A percentile compares a stretch with the other conserved stretches of the same genome.
These are phyloP conservation scores for Anorthoa munda DNA, from an alignment of 2,888 invertebrate species.

Conservation along the genomic window DNA sequence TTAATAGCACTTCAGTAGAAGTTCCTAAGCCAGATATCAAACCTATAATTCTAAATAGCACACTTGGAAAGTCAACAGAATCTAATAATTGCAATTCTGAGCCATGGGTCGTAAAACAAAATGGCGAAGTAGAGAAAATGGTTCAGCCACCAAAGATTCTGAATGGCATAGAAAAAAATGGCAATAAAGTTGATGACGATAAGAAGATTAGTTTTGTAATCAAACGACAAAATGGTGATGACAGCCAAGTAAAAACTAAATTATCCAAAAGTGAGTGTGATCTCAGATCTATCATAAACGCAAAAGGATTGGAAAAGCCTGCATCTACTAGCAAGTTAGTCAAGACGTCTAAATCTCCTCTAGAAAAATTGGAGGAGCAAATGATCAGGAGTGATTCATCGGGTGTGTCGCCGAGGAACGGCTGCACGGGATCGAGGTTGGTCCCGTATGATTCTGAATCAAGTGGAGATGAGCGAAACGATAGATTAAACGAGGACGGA, in stretches of 20 bases:
- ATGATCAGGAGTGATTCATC: constrained; percentile 83
- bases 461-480: constrained; percentile 84
- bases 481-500: constrained; percentile 49
- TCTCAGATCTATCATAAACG: constrained; percentile 69
- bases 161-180: constrained; percentile 80
- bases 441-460: constrained; percentile 92
- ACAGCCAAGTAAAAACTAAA: constrained; percentile 76
- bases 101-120: constrained; percentile 88
- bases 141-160: constrained; percentile 77
- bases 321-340: constrained; percentile 79
- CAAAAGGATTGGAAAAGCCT: constrained; percentile 77
- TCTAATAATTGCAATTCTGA: constrained; percentile 78
- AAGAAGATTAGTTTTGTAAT: constrained; percentile 82
- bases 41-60: constrained; percentile 87
- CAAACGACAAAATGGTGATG: constrained; percentile 81
- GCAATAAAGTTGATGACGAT: constrained; percentile 78
- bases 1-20: constrained; percentile 80
- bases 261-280: constrained; percentile 81
- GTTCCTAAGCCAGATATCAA: constrained; percentile 79
- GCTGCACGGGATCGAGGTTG: constrained; percentile 80
- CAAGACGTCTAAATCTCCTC: constrained; percentile 83
- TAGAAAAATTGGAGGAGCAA: constrained; percentile 87
- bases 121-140: constrained; percentile 87
- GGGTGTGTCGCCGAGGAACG: constrained; percentile 76
- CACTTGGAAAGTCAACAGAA: constrained; percentile 81